Conservation (phyloP, 1,140 invertebrate genomes). For the Atta cephalotes region DNA sequence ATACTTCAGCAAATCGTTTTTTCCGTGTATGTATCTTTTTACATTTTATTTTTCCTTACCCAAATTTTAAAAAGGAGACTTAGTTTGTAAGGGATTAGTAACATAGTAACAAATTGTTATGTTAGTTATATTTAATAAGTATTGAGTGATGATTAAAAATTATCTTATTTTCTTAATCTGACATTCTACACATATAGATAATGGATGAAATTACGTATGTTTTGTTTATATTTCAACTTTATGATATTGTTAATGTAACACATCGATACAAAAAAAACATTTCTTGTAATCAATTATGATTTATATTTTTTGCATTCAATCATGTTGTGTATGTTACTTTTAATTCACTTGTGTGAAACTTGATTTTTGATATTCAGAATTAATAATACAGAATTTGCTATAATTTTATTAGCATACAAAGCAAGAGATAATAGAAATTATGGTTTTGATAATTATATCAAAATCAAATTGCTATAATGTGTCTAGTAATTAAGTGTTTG, state of each 20-base stretch:
- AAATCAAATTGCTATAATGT: not conserved
- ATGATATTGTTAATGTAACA: not conserved
- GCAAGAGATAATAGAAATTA: not conserved
- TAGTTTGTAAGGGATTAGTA: slow-evolving; percentile 1
- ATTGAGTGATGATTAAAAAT: slow-evolving; percentile 6
- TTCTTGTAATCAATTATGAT: no score
- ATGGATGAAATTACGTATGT: not conserved
- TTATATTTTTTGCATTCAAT: not conserved
- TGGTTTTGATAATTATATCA: not conserved
- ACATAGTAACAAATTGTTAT: not conserved
- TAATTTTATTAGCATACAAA: not conserved
- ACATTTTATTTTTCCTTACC: not conserved
- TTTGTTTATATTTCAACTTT: not conserved
- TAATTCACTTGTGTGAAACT: not conserved
- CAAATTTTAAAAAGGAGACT: not conserved
- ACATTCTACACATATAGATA: not conserved
- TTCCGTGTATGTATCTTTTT: no score
- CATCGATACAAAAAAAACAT: not conserved
- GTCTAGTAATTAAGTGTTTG: not conserved
- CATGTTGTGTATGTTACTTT: not conserved
- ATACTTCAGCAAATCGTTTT: no score
- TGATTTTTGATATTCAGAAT: not conserved
- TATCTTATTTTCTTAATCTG: not conserved
- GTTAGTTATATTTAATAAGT: slow-evolving; percentile 3
- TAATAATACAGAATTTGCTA: not conserved